A percentile compares a stretch with the other conserved stretches of the same genome.
phyloP scores from a whole-genome alignment of 1,140 invertebrate genomes.

The Parapsyche elsis region DNA sequence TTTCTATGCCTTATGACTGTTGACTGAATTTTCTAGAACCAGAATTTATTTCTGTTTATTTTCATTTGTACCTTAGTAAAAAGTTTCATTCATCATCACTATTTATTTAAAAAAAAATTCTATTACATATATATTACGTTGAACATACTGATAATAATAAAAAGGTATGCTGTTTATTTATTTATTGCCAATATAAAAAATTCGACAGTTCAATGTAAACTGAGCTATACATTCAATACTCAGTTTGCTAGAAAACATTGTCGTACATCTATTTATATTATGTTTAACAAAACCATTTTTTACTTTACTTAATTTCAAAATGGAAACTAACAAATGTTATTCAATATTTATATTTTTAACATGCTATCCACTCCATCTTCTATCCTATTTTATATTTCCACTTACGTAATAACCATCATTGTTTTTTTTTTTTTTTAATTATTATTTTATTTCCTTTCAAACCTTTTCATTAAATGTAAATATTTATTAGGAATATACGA shows the following conservation, averaged over 20 bases:
- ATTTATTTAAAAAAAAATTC: too few species aligned
- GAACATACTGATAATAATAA: too few species aligned
- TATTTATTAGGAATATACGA: too few species aligned
- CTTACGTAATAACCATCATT: too few species aligned
- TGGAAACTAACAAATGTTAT: not conserved
- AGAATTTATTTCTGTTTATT: not conserved
- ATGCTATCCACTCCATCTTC: not conserved
- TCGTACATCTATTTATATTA: slow-evolving; percentile 43
- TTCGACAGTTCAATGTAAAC: slow-evolving; percentile 42
- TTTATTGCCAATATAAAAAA: slow-evolving; percentile 46
- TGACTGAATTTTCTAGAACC: not conserved
- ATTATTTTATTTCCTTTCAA: too few species aligned
- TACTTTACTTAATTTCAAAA: too few species aligned
- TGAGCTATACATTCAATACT: slow-evolving; percentile 34
- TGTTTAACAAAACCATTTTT: not conserved
- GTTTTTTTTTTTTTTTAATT: too few species aligned
- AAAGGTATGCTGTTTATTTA: not conserved
- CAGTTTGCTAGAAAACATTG: slow-evolving; percentile 43
- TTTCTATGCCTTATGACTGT: not conserved
- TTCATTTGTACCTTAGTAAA: not conserved
- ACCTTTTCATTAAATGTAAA: too few species aligned
- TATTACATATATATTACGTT: too few species aligned
- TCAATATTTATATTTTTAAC: not conserved
- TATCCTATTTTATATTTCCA: not conserved
- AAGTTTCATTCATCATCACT: too few species aligned